These are phyloP conservation scores for Tolmerus cingulatus DNA, from an alignment of 2,888 invertebrate species.

Conservation along the genomic window DNA sequence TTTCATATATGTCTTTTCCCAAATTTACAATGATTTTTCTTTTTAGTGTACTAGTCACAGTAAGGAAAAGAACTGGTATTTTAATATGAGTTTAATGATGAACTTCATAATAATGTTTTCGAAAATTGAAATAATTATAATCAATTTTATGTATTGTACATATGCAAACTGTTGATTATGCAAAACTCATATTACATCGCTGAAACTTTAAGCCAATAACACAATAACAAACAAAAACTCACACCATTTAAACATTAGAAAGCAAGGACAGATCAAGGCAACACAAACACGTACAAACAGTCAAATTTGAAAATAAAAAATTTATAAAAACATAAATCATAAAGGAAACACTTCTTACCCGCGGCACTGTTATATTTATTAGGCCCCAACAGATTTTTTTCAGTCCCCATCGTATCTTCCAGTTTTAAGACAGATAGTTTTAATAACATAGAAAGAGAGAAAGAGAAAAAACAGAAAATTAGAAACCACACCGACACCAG, in stretches of 20 bases:
- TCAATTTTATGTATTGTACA: neutral
- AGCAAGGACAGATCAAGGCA: neutral
- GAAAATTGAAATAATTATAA: neutral
- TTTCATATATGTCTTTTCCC: too few relatives aligned
- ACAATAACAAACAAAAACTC: neutral
- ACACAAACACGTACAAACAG: neutral
- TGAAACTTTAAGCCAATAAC: neutral
- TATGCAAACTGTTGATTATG: neutral
- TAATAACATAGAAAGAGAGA: conserved; percentile 49
- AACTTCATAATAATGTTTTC: too few relatives aligned
- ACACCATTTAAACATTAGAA: neutral
- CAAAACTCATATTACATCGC: neutral
- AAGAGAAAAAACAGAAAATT: conserved; percentile 44
- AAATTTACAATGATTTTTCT: too few relatives aligned
- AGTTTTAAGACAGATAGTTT: conserved; percentile 23
- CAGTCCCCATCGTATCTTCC: conserved; percentile 65
- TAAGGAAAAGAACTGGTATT: too few relatives aligned
- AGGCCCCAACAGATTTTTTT: conserved; percentile 66
- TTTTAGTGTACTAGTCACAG: too few relatives aligned
- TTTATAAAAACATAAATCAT: neutral
- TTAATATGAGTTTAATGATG: too few relatives aligned
- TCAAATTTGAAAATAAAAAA: neutral
- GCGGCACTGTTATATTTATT: conserved; percentile 64
- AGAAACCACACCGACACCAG: conserved; percentile 15
- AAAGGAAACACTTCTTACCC: conserved; percentile 60